Base-by-base conservation (phyloP, 1,140 invertebrate genomes). In the Trichonephila clavipes region DNA sequence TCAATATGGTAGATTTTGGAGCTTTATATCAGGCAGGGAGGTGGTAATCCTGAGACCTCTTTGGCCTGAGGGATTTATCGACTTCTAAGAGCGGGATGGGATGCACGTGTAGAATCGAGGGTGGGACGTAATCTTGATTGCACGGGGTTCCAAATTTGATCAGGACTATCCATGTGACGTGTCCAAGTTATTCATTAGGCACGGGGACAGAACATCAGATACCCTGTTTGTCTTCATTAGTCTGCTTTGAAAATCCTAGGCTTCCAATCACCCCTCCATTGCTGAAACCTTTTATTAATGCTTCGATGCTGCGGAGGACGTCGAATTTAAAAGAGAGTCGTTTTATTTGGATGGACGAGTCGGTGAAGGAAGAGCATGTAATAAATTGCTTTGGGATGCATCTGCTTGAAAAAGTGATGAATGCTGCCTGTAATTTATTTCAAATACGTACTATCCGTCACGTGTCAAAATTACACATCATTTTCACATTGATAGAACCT, bases 181-280 rank as follows among this genome's bases (percentile, higher is more conserved):
- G 90, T 92, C 82, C 90, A 92, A 92, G 82, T 92, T 92, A 92
- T 92, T 92, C 90, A 92, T 92, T 92, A 92, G 69, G 83, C 81
- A 58, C 14, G 61, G 90, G 77, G 81, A 85, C 90, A 85, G 61
- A 77, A 64, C 90, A 91, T 91, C 90, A 85, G 90, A 91, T 91
- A 85, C 77, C 90, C 90, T 92, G 90, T 92, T 92, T 87, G 90
- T 92, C 90, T 92, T 92, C 90, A 92, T 92, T 92, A 64, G 90
- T 69, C 62, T 58, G 81, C 64, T 81, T 61, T 81, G 72, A 12
- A 90, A 85, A 85, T 85, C 83, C 83, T 58, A 61, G 14, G 24
- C 58, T 44, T 51, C 51, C 51, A 51, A 12, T 24, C 66, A 12
- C 21, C 58, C 62, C 24, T 66, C 59, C 24, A 40, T 18, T 64